These are phyloP conservation scores for Colinus virginianus DNA, from an alignment of 2,113 vertebrate genomes.

Conservation along the genomic window DNA sequence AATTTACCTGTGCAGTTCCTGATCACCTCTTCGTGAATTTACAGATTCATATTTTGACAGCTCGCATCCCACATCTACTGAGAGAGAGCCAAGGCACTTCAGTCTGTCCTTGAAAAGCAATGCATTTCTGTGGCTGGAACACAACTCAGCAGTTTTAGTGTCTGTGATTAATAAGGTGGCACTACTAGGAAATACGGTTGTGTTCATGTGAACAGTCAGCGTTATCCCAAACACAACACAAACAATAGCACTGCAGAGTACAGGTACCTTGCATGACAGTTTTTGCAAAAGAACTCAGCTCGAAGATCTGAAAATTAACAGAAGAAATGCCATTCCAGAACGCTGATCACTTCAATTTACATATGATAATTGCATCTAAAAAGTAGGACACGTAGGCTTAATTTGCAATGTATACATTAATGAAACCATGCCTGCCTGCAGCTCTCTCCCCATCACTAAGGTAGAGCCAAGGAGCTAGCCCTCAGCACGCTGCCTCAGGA, in stretches of 20 bases:
- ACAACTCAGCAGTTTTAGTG: background rate
- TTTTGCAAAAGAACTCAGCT: background rate
- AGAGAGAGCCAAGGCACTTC: background rate
- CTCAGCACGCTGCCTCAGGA: background rate
- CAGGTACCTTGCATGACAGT: background rate
- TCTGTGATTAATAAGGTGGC: background rate
- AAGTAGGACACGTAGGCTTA: rapidly evolving
- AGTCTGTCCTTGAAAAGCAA: slow-evolving; percentile 1
- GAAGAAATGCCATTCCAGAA: background rate
- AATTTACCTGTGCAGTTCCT: background rate
- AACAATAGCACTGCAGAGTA: background rate
- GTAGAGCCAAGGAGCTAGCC: background rate
- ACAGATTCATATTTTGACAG: background rate
- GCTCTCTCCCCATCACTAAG: background rate
- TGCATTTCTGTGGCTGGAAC: background rate
- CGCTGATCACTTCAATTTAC: background rate
- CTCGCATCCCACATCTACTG: background rate
- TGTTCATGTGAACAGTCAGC: background rate
- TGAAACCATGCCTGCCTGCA: background rate
- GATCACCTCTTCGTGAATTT: background rate
- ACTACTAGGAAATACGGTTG: background rate
- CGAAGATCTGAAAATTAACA: background rate
- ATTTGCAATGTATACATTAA: background rate
- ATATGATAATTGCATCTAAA: background rate
- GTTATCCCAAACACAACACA: background rate